Conservation (phyloP, 2,888 invertebrate genomes). For the Zaprionus bogoriensis region DNA sequence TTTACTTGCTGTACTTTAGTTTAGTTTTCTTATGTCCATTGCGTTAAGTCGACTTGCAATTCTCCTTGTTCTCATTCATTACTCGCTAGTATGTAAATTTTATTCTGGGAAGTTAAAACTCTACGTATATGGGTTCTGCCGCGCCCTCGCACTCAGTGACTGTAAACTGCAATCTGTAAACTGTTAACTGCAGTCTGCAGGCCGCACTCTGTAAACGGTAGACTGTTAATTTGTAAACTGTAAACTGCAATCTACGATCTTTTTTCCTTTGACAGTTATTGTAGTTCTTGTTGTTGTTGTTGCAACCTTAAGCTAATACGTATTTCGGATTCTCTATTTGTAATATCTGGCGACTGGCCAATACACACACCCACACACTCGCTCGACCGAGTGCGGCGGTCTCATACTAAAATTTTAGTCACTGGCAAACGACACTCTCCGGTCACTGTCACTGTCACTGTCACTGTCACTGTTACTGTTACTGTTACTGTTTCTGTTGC, state of each 20-base stretch:
- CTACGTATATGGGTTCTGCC: conserved; percentile 68
- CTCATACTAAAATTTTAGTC: conserved; percentile 65
- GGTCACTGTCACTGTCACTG: conserved; percentile 20
- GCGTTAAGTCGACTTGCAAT: conserved; percentile 49
- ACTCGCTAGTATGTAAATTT: conserved; percentile 41
- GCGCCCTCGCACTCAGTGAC: conserved; percentile 18
- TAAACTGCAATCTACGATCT: conserved; percentile 6
- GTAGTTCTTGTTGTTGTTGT: conserved; percentile 57
- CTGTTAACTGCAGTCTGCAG: not conserved
- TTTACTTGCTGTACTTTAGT: conserved; percentile 24
- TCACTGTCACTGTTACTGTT: conserved; percentile 57
- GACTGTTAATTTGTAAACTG: not conserved
- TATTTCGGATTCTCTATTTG: conserved; percentile 73
- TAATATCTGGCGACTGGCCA: conserved; percentile 19
- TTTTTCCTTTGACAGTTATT: conserved; percentile 4
- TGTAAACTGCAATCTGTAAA: not conserved
- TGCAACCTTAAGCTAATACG: conserved; percentile 82
- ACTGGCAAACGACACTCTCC: conserved; percentile 77
- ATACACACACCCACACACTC: not conserved
- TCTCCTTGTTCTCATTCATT: conserved; percentile 28
- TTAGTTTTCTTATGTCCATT: conserved; percentile 14
- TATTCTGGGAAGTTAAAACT: conserved; percentile 69
- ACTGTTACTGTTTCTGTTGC: no score
- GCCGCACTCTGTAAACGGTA: conserved; percentile 12
- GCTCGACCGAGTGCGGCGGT: not conserved